Base-by-base conservation (phyloP, 2,113 vertebrate species). In the Pithys albifrons region DNA sequence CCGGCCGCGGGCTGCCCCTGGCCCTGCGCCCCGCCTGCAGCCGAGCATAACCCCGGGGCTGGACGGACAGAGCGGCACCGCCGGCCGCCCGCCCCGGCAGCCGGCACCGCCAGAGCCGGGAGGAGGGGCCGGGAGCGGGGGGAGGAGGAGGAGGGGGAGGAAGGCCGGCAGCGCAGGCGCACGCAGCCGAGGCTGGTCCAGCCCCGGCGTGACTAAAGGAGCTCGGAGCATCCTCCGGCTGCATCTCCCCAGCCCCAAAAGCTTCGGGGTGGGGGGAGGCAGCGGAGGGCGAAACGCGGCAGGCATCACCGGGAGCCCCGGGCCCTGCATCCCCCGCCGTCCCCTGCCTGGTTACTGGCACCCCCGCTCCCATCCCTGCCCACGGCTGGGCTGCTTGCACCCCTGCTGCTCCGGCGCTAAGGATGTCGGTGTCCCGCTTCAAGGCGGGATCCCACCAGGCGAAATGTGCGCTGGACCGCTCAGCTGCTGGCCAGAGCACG, bases 111-210 rank as follows among this genome's bases (percentile, higher is more conserved):
- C 70, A 84, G 29, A 83, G 92, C 78, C 66, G 54, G 87, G 89
- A 88, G 95, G 95, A 94, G 92, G 91, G 61, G 85, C 88, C 39
- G 59, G 19, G 58, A 14, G 66, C 46, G 9, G 24, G 29, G 17
- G 64, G 57, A 43, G 86, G 58, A 46, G 83, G 73, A 66, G 77
- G 7, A n/a, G 65, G 37, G 31, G 65, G 70, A 72, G 54, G 86
- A 31, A 79, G 65, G 72, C 54, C n/a, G 41, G 88, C 70, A 74
- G 95, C 97, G 91, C 97, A 95, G 82, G 95, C 96, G 97, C 95
- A 45, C 3, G 82, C 22, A 86, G 79, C 78, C 45, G 7, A 37
- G 37, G 16, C 70, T 10, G n/a, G 4, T 39, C n/a, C 88, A 31
- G 90, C 87, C 58, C 69, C 39, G 67, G 55, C 14, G 48, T 3